A percentile compares a stretch with the other conserved stretches of the same genome.
Evolutionary conservation across 2,888 invertebrate species (phyloP).

Genomic region (Mythimna loreyi): DNA sequence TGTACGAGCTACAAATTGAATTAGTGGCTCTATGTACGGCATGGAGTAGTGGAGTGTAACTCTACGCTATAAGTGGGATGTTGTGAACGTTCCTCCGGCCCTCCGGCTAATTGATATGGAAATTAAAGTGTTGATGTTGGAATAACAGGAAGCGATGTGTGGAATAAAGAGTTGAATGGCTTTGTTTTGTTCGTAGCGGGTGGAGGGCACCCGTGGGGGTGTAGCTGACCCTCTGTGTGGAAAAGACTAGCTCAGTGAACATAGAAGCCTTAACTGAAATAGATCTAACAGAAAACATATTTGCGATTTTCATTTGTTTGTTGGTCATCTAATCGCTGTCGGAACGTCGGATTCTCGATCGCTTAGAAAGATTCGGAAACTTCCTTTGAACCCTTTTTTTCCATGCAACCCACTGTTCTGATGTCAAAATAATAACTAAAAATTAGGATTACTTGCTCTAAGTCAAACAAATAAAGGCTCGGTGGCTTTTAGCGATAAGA

Average conservation of each 20-base stretch:
- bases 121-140: constrained; percentile 56
- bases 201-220: not conserved
- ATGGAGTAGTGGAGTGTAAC: constrained; percentile 31
- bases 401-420: no score
- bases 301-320: not conserved
- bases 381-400: not conserved
- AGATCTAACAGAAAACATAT: not conserved
- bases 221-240: not conserved
- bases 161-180: constrained; percentile 33
- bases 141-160: constrained; percentile 54
- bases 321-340: not conserved
- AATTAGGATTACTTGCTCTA: no score
- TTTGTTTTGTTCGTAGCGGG: constrained; percentile 33
- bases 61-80: constrained; percentile 49
- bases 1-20: constrained; percentile 66
- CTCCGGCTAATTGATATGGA: constrained; percentile 58
- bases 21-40: constrained; percentile 57
- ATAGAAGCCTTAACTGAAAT: constrained; percentile 1
- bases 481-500: no score
- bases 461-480: no score
- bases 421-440: no score
- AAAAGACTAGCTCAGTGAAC: not conserved
- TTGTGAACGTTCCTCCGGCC: constrained; percentile 26
- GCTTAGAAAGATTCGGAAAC: not conserved
- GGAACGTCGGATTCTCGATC: not conserved